Base-by-base conservation (phyloP, 1,140 invertebrate genomes). In the Atta cephalotes region DNA sequence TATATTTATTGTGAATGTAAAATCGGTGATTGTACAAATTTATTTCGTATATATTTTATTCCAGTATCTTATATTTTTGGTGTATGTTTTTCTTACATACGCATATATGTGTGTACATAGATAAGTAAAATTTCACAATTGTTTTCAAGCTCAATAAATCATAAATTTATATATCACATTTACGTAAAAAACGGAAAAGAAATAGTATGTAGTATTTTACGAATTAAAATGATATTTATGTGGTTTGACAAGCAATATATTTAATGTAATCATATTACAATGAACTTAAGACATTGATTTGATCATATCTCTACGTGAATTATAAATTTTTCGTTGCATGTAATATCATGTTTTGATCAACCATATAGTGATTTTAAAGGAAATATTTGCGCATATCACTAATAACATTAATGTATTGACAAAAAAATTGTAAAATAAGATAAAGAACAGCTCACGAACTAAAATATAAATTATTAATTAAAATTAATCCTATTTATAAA, bases 341-440 rank as follows among this genome's bases (percentile, higher is more conserved):
- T 53, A 12, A 4, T n/a, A 0, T 66, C 2, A 3, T 35, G 35
- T 35, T 79, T 66, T 12, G 18, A 18, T 65, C 1, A 6, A 80
- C 2, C 18, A 70, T 5, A 45, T 6, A n/a, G 5, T 70, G 10
- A 21, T 58, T 65, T 70, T 79, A 6, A 79, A 6, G 12, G 25
- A 25, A 21, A 66, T 7, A 51, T 65, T 12, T 60, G 35, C 9
- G 3, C 3, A 14, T 3, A 79, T 66, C n/a, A 53, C 16, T 58
- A n/a, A 31, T 18, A 35, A 51, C 28, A 2, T 68, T 80, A 68
- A 49, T 28, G 60, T 3, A 71, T 0, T 25, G 78, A 81, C 31
- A 21, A 70, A 71, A 81, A 70, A 18, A 81, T 12, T 14, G 49
- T 81, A 49, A 70, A 81, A 58, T 81, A 81, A 39, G 78, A 71